Evolutionary conservation across 2,888 invertebrate species (phyloP), one percentile per base, ranked within the genome.

Genomic region (Pristionchus japonicus): DNA sequence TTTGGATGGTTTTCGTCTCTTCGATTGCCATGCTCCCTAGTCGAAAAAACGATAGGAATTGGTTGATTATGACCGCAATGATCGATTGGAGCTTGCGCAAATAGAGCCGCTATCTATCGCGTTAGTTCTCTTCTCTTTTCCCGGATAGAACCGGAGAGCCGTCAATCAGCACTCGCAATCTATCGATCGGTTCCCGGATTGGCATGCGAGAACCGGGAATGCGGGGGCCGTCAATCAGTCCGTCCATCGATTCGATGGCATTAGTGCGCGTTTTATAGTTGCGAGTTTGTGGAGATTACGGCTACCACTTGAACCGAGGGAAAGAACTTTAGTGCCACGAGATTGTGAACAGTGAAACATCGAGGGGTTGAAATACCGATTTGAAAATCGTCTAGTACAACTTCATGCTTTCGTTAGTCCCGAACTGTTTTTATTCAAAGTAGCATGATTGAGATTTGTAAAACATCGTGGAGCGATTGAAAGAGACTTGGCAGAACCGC

Each of bases 41-140:
- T n/a, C n/a, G n/a, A n/a, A n/a, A n/a, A n/a, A n/a, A n/a, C n/a
- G n/a, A n/a, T n/a, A n/a, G n/a, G n/a, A n/a, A n/a, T n/a, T n/a
- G n/a, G 27, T 7, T 31, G 64, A 37, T 74, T 74, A 74, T 31
- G 43, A 17, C n/a, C 77, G 43, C 11, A 77, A 47, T 47, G 77
- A 77, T 77, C 43, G 77, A 77, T 40, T 77, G 40, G n/a, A n/a
- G 77, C 43, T 77, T 47, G 77, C 13, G 77, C 77, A 77, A 77
- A 77, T 47, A 77, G 77, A 77, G 43, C 77, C n/a, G 43, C 43
- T 74, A 37, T 40, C n/a, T 40, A 11, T 77, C 67, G 1, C 34
- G 3, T 17, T 43, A 11, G 43, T 43, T 6, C 37, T 70, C 27
- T 67, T 67, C 70, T n/a, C 37, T 20, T 37, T 70, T 70, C 67